Evolutionary conservation across 2,888 invertebrate genomes (phyloP).

Genomic region (Spisula subtruncata): DNA sequence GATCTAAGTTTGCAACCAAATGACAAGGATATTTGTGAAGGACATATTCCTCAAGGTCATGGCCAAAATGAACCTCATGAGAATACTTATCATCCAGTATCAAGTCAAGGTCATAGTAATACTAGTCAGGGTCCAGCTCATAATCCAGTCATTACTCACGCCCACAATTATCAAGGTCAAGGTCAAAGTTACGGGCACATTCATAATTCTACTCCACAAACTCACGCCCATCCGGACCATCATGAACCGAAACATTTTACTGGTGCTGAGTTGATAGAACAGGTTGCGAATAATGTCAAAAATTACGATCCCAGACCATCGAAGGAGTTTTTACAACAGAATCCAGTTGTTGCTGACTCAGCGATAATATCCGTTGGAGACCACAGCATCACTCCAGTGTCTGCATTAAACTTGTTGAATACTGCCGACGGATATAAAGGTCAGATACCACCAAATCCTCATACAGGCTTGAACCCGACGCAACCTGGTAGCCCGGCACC

Average conservation of each 20-base stretch:
- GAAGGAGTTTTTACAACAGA: constrained; percentile 48
- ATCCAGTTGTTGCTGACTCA: constrained; percentile 36
- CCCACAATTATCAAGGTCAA: constrained; percentile 20
- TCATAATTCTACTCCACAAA: neutral
- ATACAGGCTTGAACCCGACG: neutral
- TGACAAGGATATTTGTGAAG: neutral
- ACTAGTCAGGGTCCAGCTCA: constrained; percentile 13
- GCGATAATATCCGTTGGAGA: constrained; percentile 47
- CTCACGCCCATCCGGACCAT: constrained; percentile 27
- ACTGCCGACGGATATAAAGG: constrained; percentile 46
- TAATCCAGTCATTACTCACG: constrained; percentile 7
- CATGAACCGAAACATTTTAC: constrained; percentile 48
- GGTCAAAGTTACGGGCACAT: constrained; percentile 12
- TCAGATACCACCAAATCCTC: constrained; percentile 33
- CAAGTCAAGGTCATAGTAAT: neutral
- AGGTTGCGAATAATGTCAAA: constrained; percentile 63
- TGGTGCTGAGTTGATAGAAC: constrained; percentile 62
- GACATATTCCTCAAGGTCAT: too few species aligned
- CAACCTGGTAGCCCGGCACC: constrained; percentile 28
- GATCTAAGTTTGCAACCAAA: neutral
- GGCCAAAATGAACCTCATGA: neutral
- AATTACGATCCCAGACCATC: constrained; percentile 46
- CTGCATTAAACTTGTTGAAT: constrained; percentile 63
- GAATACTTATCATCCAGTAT: constrained; percentile 3
- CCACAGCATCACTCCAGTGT: constrained; percentile 55